Evolutionary conservation across 92 coral and sea anemone species (phyloP), one percentile per base, ranked within the genome.

Genomic region (Parazoanthus atlanticus): DNA sequence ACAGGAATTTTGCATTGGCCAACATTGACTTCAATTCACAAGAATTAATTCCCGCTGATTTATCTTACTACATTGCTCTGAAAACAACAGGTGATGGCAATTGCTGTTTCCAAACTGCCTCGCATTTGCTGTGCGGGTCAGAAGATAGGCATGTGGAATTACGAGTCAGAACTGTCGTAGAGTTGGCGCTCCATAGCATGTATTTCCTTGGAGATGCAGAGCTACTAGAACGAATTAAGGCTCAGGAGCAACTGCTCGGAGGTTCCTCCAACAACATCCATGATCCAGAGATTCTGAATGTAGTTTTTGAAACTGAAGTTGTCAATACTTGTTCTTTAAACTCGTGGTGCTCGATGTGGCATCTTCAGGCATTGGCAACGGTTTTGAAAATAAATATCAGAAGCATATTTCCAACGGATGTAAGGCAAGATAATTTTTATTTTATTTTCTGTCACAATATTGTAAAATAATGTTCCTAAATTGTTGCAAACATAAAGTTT

Each of bases 241-340:
- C 80, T 17, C 54, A 76, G 56, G 80, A 76, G 1, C 56, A 76
- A 76, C 80, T 76, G 80, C 80, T 76, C 52, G 80, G 80, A 38
- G 82, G 82, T 43, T 31, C 64, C 34, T 56, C 65, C 65, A 56
- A 56, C 25, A 56, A 23, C 13, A 56, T 56, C 25, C 23, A 56
- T 23, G 25, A 56, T 56, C 65, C 65, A 56, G 36, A 71, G 41
- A 71, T 71, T 28, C 41, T 71, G 0, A 29, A 71, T 10, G 76
- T 71, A 8, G 76, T 71, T 71, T 71, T 71, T 71, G 76, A 69
- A 69, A 69, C 74, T 1, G 74, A 69, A 29, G 34, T 69, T 2
- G 8, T 69, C 16, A 69, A 69, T 9, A 69, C 74, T 7, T 69
- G 76, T 9, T 28, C 76, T 33, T 30, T 17, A 33, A 29, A 72